A percentile compares a stretch with the other conserved stretches of the same genome.
Conservation (phyloP, 2,888 invertebrate genomes). For the Lacanobia wlatinum region DNA sequence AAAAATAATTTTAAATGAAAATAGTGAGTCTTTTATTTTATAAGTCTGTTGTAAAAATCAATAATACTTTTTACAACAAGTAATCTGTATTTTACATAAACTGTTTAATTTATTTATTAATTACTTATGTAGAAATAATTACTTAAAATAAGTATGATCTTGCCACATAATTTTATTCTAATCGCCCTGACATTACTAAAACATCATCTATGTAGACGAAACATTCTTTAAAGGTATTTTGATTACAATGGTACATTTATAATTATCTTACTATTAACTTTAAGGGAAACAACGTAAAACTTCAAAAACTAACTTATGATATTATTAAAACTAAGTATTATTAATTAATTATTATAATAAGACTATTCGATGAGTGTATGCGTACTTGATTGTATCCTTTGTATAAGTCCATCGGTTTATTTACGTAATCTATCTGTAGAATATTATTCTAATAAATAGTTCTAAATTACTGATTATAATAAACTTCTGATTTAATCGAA, state of each 20-base stretch:
- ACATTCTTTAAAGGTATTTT: background rate
- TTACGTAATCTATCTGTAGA: slow-evolving; percentile 31
- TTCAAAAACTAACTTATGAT: slow-evolving; percentile 45
- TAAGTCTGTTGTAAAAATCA: background rate
- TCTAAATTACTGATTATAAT: slow-evolving; percentile 29
- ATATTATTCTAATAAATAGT: background rate
- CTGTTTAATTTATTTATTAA: background rate
- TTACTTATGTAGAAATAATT: background rate
- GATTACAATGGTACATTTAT: slow-evolving; percentile 13
- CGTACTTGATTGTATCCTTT: slow-evolving; percentile 17
- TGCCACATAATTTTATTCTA: background rate
- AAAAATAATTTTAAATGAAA: no score
- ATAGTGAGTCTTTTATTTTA: background rate
- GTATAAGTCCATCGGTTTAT: background rate
- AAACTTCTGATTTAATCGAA: background rate
- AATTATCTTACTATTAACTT: slow-evolving; percentile 18
- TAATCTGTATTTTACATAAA: background rate
- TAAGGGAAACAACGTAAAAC: slow-evolving; percentile 24
- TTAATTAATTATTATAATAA: slow-evolving; percentile 13
- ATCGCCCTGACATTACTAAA: background rate
- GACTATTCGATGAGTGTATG: background rate
- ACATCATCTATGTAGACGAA: slow-evolving; percentile 24
- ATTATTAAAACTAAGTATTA: slow-evolving; percentile 48
- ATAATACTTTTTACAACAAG: background rate
- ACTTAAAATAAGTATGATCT: background rate